Conservation (phyloP, 2,113 vertebrate species). For the Isurus oxyrinchus region DNA sequence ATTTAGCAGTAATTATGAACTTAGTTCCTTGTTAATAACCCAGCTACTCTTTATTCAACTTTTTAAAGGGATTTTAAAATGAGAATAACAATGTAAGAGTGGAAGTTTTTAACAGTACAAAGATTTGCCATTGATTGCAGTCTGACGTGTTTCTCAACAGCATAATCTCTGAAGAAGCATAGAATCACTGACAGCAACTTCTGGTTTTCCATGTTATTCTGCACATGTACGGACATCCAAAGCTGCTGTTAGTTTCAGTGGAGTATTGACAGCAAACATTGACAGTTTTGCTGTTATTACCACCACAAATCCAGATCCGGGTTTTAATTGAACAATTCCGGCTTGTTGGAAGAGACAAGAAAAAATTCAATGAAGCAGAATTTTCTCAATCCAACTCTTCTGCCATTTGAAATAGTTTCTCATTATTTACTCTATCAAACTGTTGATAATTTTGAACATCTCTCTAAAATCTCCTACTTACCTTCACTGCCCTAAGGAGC, state of each 20-base stretch:
- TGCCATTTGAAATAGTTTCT: not conserved
- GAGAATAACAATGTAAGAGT: not conserved
- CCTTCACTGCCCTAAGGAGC: not conserved
- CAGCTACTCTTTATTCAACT: not conserved
- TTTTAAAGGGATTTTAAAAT: not conserved
- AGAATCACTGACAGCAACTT: not conserved
- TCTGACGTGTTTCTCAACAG: not conserved
- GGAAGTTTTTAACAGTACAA: not conserved
- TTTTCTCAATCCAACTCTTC: not conserved
- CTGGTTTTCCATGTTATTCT: not conserved
- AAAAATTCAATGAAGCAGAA: not conserved
- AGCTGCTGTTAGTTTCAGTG: not conserved
- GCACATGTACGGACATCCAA: not conserved
- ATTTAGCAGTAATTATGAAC: not conserved
- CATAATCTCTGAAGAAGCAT: not conserved
- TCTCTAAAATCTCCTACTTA: not conserved
- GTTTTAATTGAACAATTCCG: not conserved
- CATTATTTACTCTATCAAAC: not conserved
- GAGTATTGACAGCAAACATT: not conserved
- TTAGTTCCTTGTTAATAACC: not conserved
- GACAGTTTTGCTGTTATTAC: not conserved
- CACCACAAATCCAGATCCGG: not conserved
- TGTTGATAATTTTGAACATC: not conserved
- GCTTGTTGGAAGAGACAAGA: not conserved
- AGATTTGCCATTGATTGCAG: not conserved